phyloP scores from a whole-genome alignment of 2,797 vertebrate genomes.

The Okamejei kenojei region DNA sequence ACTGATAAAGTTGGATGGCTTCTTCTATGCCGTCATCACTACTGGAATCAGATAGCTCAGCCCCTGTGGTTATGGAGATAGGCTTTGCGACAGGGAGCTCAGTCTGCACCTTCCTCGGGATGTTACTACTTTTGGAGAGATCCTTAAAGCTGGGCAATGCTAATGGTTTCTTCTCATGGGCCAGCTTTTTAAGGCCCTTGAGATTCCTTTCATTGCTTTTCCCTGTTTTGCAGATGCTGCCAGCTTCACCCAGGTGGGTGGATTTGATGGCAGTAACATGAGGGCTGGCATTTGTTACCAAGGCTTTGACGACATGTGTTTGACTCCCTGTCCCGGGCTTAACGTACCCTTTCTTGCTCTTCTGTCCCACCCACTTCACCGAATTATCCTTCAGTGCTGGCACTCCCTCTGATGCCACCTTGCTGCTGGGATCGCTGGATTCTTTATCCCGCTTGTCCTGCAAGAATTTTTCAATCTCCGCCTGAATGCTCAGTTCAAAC shows the following conservation, averaged over 20 bases:
- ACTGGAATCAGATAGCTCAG: conserved; percentile 65
- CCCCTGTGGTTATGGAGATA: not conserved
- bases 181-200: not conserved
- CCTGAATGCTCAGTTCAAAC: conserved; percentile 64
- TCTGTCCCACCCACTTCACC: conserved; percentile 28
- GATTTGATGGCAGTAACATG: not conserved
- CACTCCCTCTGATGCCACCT: conserved; percentile 13
- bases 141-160: not conserved
- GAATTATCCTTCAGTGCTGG: not conserved
- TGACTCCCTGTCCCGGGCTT: conserved; percentile 13
- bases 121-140: not conserved
- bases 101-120: not conserved
- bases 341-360: conserved; percentile 41
- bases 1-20: conserved; percentile 84
- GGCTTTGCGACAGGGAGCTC: not conserved
- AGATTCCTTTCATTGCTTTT: not conserved
- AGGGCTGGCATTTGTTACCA: no score
- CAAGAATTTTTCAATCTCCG: conserved; percentile 65
- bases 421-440: not conserved
- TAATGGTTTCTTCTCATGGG: not conserved
- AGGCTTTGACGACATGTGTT: not conserved
- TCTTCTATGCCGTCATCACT: conserved; percentile 94
- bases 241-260: not conserved
- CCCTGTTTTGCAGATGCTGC: not conserved
- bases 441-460: conserved; percentile 57